phyloP scores from a whole-genome alignment of 2,113 vertebrate genomes.

The Bujurquina vittata region DNA sequence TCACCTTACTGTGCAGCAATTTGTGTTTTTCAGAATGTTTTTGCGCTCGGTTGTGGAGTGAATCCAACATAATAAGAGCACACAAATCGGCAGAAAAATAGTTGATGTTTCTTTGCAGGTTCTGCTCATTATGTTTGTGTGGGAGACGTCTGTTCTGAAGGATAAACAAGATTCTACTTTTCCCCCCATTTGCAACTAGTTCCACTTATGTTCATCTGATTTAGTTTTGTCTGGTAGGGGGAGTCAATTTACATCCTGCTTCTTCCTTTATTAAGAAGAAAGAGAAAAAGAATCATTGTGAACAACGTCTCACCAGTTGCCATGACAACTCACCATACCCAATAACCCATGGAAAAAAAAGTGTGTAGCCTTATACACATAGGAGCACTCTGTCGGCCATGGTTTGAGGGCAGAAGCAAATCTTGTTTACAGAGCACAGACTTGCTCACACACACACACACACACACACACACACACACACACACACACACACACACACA shows the following conservation, averaged over 20 bases:
- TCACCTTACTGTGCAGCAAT: background rate
- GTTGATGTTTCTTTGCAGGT: background rate
- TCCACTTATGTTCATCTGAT: conserved; percentile 34
- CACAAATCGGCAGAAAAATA: conserved; percentile 8
- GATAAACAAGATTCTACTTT: conserved; percentile 7
- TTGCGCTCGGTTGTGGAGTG: background rate
- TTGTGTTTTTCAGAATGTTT: background rate
- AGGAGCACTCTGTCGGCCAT: conserved; percentile 58
- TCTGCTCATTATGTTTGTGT: conserved; percentile 22
- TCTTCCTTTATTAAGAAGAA: conserved; percentile 47
- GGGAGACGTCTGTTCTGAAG: background rate
- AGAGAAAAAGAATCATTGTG: conserved; percentile 40
- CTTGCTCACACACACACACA: conserved; percentile 21
- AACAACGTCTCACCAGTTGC: conserved; percentile 71
- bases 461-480: conserved; percentile 31
- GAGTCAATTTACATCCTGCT: conserved; percentile 50
- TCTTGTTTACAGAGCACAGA: conserved; percentile 70
- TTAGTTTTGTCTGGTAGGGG: conserved; percentile 22
- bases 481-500: too few relatives aligned
- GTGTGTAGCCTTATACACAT: conserved; percentile 50
- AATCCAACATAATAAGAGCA: background rate
- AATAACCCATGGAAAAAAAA: conserved; percentile 67
- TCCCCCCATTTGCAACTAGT: conserved; percentile 12
- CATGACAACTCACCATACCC: conserved; percentile 77
- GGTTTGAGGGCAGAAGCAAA: conserved; percentile 67